Base-by-base conservation (phyloP, 2,113 vertebrate species). In the Dendrocopos noguchii region DNA sequence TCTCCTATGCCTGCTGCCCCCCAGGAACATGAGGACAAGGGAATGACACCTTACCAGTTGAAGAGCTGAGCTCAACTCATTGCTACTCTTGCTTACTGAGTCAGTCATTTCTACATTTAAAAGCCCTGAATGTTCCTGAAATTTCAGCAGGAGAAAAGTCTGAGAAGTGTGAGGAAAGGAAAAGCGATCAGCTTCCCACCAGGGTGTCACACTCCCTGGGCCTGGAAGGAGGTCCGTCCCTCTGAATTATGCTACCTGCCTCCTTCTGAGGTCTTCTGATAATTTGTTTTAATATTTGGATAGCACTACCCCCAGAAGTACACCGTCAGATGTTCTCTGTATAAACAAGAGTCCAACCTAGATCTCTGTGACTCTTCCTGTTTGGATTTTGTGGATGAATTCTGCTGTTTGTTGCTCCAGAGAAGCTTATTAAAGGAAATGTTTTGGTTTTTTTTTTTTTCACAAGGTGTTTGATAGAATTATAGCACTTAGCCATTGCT, bases 341-440 rank as follows among this genome's bases (percentile, higher is more conserved):
- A 34, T 29, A 66, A 39, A 65, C 29, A 59, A 0, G 1, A 42
- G 22, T 20, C 3, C 0, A 1, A 29, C 70, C 14, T 39, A 57
- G 22, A 25, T 44, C 22, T 4, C 0, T 22, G 28, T 39, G 59
- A 42, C 60, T 0, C 0, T 6, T 82, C 93, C 77, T 80, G 18
- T 66, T 73, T 80, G 66, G 15, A 21, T 60, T 79, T 84, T 71
- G 50, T 4, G 2, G 47, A 73, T 74, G 27, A 66, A 33, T 83
- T 91, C 75, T 72, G 18, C 84, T 44, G 42, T 63, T 94, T 90
- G 25, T n/a, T 50, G 94, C 90, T 80, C 82, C 13, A 2, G 61
- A 21, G 21, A 34, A 59, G 72, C 42, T 83, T 52, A 59, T 77
- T 87, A 73, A 28, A 86, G 44, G 60, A 57, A 46, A 18, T 16